Conservation (phyloP, 2,888 invertebrate species). For the Melieria omissa region DNA sequence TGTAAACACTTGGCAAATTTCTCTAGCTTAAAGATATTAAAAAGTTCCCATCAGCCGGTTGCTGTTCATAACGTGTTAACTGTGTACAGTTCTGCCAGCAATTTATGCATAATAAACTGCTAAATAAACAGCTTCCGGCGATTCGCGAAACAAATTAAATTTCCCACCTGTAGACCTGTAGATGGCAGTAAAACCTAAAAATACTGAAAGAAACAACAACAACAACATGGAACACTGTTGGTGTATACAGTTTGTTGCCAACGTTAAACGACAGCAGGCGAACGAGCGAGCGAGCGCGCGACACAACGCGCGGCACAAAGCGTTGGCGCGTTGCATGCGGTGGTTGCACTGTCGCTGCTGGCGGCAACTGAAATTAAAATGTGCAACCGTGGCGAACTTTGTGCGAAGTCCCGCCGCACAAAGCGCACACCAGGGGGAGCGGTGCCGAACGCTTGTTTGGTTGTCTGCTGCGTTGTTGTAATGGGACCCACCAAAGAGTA, state of each 20-base stretch:
- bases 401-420: slow-evolving; percentile 26
- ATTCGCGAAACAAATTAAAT: slow-evolving; percentile 54
- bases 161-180: slow-evolving; percentile 45
- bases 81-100: background rate
- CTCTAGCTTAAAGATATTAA: no score
- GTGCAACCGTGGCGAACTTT: slow-evolving; percentile 39
- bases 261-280: background rate
- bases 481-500: slow-evolving; percentile 21
- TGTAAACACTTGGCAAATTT: no score
- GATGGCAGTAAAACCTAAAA: slow-evolving; percentile 13
- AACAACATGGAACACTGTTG: slow-evolving; percentile 18
- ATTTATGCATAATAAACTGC: slow-evolving; percentile 32
- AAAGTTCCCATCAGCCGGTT: no score
- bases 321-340: slow-evolving; percentile 6
- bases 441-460: background rate
- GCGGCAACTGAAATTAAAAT: slow-evolving; percentile 43
- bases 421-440: background rate
- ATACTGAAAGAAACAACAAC: slow-evolving; percentile 30
- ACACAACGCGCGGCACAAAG: background rate
- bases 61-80: background rate
- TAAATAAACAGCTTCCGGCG: slow-evolving; percentile 49
- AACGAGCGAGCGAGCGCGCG: no score
- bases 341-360: slow-evolving; percentile 10
- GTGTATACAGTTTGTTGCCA: background rate
- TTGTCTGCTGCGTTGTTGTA: slow-evolving; percentile 2